A percentile compares a stretch with the other conserved stretches of the same genome.
phyloP scores from a whole-genome alignment of 1,140 invertebrate species.

The Pygmarrhopalites habei region DNA sequence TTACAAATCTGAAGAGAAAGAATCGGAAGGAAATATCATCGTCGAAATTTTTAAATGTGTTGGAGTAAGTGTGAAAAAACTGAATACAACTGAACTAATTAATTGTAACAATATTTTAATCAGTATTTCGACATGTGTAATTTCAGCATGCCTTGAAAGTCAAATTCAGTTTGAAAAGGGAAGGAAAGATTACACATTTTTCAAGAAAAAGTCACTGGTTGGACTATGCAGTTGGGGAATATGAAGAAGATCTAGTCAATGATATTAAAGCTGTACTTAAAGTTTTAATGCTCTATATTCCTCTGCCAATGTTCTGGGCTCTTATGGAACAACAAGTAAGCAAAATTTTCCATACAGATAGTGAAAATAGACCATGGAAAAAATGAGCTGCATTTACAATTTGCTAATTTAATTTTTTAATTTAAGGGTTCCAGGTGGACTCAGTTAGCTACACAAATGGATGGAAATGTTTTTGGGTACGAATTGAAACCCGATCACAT shows the following conservation, averaged over 20 bases:
- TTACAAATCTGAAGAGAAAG: slow-evolving; percentile 60
- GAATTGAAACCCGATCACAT: slow-evolving; percentile 80
- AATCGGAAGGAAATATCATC: slow-evolving; percentile 75
- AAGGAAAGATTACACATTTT: not conserved
- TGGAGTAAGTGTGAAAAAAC: slow-evolving; percentile 55
- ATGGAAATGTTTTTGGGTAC: slow-evolving; percentile 61
- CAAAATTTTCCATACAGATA: not conserved
- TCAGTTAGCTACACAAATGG: slow-evolving; percentile 83
- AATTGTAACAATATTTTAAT: not conserved
- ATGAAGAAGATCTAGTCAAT: slow-evolving; percentile 56
- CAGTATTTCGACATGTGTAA: not conserved
- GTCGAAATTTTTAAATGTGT: slow-evolving; percentile 68
- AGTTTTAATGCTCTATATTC: slow-evolving; percentile 68
- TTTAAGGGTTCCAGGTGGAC: slow-evolving; percentile 71
- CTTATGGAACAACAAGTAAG: slow-evolving; percentile 70
- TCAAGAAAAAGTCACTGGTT: slow-evolving; percentile 58
- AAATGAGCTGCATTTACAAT: too few species aligned
- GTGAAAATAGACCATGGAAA: too few species aligned
- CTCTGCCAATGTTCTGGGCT: slow-evolving; percentile 83
- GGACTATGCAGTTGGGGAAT: slow-evolving; percentile 65
- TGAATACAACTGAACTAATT: too few species aligned
- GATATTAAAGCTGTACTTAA: slow-evolving; percentile 67
- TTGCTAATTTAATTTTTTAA: not conserved
- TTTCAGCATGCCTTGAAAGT: not conserved
- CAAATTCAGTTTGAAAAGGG: not conserved